Conservation (phyloP, 2,113 vertebrate species). For the Chrysemys picta region DNA sequence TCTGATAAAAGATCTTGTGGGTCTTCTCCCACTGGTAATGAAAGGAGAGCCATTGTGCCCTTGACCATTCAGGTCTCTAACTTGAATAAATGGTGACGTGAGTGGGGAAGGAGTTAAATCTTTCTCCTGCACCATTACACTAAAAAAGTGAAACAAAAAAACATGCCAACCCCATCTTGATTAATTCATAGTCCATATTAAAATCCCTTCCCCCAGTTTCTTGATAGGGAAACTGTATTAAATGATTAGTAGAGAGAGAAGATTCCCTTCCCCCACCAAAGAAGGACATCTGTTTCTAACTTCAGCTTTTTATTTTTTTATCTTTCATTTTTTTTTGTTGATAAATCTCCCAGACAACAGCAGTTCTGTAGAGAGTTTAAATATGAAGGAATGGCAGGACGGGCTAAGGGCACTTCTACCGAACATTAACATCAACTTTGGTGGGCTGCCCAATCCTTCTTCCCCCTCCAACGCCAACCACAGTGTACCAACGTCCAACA, state of each 20-base stretch:
- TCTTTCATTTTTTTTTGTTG: slow-evolving; percentile 85
- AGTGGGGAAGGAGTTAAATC: slow-evolving; percentile 47
- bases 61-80: slow-evolving; percentile 2
- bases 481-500: slow-evolving; percentile 90
- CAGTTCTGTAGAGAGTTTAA: slow-evolving; percentile 98
- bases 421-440: slow-evolving; percentile 99
- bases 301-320: slow-evolving; percentile 89
- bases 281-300: slow-evolving; percentile 86
- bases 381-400: slow-evolving; percentile 99
- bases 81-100: not conserved
- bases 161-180: slow-evolving; percentile 38
- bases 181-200: slow-evolving; percentile 25
- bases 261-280: slow-evolving; percentile 79
- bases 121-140: slow-evolving; percentile 41
- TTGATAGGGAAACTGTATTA: slow-evolving; percentile 67
- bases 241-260: slow-evolving; percentile 76
- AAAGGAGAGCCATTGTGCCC: slow-evolving; percentile 28
- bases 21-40: not conserved
- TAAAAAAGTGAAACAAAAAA: slow-evolving; percentile 25
- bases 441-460: slow-evolving; percentile 97
- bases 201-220: slow-evolving; percentile 63
- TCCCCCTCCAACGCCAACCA: slow-evolving; percentile 97
- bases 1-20: slow-evolving; percentile 22
- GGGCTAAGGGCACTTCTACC: slow-evolving; percentile 98
- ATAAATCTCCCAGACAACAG: slow-evolving; percentile 93